Evolutionary conservation across 1,140 invertebrate species (phyloP).

Genomic region (Whitmania pigra): DNA sequence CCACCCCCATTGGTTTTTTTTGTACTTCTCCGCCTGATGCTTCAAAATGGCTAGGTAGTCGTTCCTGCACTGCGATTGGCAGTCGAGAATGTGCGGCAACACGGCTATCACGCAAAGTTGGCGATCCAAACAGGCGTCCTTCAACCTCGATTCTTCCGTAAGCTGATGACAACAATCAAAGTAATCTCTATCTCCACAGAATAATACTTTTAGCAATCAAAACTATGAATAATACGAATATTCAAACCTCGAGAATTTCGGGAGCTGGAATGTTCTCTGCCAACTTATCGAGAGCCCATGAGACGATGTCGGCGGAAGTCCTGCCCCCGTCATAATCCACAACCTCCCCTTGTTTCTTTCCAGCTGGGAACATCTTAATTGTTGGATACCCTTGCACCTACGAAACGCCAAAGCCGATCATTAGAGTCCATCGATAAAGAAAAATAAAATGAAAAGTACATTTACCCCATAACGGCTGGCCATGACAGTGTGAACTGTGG

Average conservation of each 20-base stretch:
- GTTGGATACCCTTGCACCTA: constrained; percentile 85
- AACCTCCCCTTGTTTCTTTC: constrained; percentile 66
- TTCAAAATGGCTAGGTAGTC: constrained; percentile 65
- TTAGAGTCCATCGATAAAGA: too few species aligned
- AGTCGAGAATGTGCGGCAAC: constrained; percentile 91
- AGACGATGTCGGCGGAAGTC: constrained; percentile 74
- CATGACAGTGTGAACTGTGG: constrained; percentile 72
- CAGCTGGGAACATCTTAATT: constrained; percentile 82
- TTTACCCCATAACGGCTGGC: constrained; percentile 47
- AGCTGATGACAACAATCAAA: constrained; percentile 36
- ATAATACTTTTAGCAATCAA: neutral
- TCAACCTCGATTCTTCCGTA: constrained; percentile 50
- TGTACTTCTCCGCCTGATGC: constrained; percentile 75
- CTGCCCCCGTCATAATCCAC: constrained; percentile 68
- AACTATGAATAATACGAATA: neutral
- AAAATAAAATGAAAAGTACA: constrained; percentile 4
- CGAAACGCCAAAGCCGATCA: neutral
- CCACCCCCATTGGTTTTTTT: constrained; percentile 89
- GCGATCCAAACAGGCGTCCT: constrained; percentile 64
- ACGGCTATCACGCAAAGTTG: constrained; percentile 85
- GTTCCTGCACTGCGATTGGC: constrained; percentile 84
- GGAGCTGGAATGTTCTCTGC: constrained; percentile 75
- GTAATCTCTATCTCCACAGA: neutral
- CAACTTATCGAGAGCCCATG: constrained; percentile 72
- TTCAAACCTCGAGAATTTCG: constrained; percentile 62